Conservation (phyloP, 2,113 vertebrate genomes). For the cattle (Bos taurus) region DNA sequence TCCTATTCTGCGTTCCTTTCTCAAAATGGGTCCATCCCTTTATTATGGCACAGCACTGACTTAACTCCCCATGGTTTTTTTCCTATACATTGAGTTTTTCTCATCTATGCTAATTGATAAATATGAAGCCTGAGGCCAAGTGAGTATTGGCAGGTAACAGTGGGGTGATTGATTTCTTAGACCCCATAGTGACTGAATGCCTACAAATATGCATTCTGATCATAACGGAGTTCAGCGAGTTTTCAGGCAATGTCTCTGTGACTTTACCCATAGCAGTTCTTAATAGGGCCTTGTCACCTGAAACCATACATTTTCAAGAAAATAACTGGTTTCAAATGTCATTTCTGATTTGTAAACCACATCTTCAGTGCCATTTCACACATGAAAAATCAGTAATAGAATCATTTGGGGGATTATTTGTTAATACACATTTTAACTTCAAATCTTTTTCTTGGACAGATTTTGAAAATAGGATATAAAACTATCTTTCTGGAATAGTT, state of each 20-base stretch:
- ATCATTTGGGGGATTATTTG: slow-evolving; percentile 45
- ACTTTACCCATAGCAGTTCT: slow-evolving; percentile 25
- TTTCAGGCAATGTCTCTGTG: not conserved
- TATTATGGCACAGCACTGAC: not conserved
- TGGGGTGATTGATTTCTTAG: not conserved
- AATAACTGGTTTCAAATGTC: slow-evolving; percentile 21
- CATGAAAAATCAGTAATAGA: slow-evolving; percentile 62
- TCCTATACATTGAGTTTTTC: not conserved
- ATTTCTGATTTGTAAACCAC: slow-evolving; percentile 55
- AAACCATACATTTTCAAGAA: slow-evolving; percentile 45
- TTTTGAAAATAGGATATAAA: slow-evolving; percentile 41
- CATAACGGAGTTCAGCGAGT: not conserved
- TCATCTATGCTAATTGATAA: not conserved
- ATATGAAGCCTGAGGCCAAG: not conserved
- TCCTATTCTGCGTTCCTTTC: not conserved
- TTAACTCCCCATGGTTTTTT: not conserved
- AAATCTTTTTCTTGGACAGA: not conserved
- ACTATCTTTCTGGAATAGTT: slow-evolving; percentile 19
- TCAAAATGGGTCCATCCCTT: not conserved
- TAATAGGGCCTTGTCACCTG: slow-evolving; percentile 30
- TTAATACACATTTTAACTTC: slow-evolving; percentile 55
- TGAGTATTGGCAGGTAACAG: not conserved
- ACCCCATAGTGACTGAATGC: not conserved
- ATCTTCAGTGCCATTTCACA: slow-evolving; percentile 49
- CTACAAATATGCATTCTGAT: not conserved